Base-by-base conservation (phyloP, 1,140 invertebrate species). In the Brachionus asplanchnoidis region DNA sequence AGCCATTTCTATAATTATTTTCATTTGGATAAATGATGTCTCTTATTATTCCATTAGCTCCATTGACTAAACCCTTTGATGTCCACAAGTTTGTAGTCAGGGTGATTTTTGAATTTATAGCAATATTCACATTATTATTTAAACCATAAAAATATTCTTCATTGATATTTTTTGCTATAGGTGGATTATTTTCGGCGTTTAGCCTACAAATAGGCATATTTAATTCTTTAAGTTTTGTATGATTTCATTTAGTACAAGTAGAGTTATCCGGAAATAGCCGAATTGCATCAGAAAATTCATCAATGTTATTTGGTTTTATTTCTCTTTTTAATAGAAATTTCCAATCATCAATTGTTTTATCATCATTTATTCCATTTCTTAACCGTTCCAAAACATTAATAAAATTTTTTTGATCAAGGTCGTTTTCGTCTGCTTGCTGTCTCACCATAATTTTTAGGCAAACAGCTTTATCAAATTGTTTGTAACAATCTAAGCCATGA, bases 141-240 rank as follows among this genome's bases (percentile, higher is more conserved):
- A 68, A 68, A 32, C 66, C 66, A 14, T 8, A 68, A 68, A 68
- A 68, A 68, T 68, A 23, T 23, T 68, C 66, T 68, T 68, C 66
- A 23, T 68, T 68, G 9, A 68, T 8, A 32, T 68, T 68, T 32
- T 14, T 68, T 7, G 66, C 66, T 32, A 14, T 23, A 32, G 66
- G 3, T 12, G 66, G 66, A 8, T 7, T 28, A 68, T 68, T 68
- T 28, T 32, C 66, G 23, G 66, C 66, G 17, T 5, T 68, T 68
- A 68, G 32, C 4, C 66, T n/a, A 68, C 66, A 68, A 32, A 68
- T 68, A 32, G 66, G 66, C 26, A 68, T 68, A 11, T 68, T 68
- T 11, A 68, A 68, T 32, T 68, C 66, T 68, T 32, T 68, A 4
- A 68, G 28, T 36, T 68, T 68, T 11, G 17, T 23, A 32, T 68